phyloP scores from a whole-genome alignment of 1,140 invertebrate species.

The Stegodyphus mimosarum region DNA sequence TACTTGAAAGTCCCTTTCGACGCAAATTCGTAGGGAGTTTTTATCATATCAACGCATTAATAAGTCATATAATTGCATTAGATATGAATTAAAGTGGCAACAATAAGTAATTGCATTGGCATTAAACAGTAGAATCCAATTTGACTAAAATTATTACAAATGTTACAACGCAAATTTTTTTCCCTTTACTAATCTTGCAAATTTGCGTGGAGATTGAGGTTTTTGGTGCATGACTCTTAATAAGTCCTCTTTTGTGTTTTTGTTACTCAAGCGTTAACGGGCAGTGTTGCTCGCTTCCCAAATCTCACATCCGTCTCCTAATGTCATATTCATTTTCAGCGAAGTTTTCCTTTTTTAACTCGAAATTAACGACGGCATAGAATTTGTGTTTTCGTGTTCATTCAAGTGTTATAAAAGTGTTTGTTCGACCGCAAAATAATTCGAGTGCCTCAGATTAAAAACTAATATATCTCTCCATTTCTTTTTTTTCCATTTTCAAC shows the following conservation, averaged over 20 bases:
- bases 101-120: conserved; percentile 30
- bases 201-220: conserved; percentile 5
- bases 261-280: background rate
- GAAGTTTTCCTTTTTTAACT: background rate
- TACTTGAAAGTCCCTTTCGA: background rate
- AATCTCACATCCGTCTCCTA: no score
- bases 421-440: background rate
- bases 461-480: background rate
- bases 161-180: background rate
- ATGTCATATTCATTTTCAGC: background rate
- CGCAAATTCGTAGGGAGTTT: background rate
- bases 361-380: background rate
- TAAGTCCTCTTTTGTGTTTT: conserved; percentile 2
- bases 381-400: background rate
- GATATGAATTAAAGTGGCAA: conserved; percentile 36
- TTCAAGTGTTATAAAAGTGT: background rate
- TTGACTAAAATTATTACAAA: conserved; percentile 7
- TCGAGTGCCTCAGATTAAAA: background rate
- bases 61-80: conserved; percentile 36
- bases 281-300: background rate
- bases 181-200: conserved; percentile 18
- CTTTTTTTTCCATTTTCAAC: background rate
- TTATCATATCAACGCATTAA: conserved; percentile 24
- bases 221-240: conserved; percentile 14
- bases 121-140: conserved; percentile 35